phyloP scores from a whole-genome alignment of 2,888 invertebrate species.

The Caenorhabditis afra region DNA sequence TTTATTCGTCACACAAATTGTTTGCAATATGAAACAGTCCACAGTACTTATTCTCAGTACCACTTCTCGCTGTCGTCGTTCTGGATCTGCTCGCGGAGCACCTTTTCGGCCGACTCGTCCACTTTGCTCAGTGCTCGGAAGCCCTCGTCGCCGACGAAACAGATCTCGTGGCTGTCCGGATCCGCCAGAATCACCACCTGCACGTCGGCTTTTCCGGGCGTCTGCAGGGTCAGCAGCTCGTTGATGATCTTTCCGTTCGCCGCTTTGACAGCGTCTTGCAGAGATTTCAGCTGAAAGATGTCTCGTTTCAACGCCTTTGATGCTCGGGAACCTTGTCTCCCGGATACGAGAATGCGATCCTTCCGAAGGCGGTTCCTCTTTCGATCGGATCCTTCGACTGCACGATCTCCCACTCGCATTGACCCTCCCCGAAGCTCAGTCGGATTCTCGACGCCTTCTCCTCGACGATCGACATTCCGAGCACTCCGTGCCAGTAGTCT shows the following conservation, averaged over 20 bases:
- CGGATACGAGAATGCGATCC: constrained; percentile 95
- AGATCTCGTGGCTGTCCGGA: constrained; percentile 97
- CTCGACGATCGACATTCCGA: constrained; percentile 87
- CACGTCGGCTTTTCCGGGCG: constrained; percentile 97
- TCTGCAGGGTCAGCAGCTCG: constrained; percentile 92
- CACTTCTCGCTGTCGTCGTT: constrained; percentile 75
- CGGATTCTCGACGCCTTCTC: constrained; percentile 80
- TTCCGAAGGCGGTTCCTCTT: constrained; percentile 92
- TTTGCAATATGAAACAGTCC: background rate
- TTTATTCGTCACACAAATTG: too few relatives aligned
- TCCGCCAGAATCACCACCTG: constrained; percentile 96
- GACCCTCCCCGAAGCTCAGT: constrained; percentile 66
- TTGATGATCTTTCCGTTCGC: constrained; percentile 88
- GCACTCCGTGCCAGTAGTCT: constrained; percentile 89
- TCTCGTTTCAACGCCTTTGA: constrained; percentile 4
- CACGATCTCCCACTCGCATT: constrained; percentile 86
- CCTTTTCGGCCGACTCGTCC: constrained; percentile 89
- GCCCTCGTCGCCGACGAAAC: constrained; percentile 97
- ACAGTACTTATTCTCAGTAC: constrained; percentile 61
- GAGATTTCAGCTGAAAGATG: constrained; percentile 85
- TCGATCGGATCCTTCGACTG: constrained; percentile 84
- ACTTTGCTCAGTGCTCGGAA: constrained; percentile 86
- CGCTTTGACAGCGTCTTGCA: constrained; percentile 87
- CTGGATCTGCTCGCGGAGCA: constrained; percentile 84
- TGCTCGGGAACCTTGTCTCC: constrained; percentile 68